Evolutionary conservation across 2,888 invertebrate genomes (phyloP), one percentile per base, ranked within the genome.

Genomic region (Sympetrum striolatum): DNA sequence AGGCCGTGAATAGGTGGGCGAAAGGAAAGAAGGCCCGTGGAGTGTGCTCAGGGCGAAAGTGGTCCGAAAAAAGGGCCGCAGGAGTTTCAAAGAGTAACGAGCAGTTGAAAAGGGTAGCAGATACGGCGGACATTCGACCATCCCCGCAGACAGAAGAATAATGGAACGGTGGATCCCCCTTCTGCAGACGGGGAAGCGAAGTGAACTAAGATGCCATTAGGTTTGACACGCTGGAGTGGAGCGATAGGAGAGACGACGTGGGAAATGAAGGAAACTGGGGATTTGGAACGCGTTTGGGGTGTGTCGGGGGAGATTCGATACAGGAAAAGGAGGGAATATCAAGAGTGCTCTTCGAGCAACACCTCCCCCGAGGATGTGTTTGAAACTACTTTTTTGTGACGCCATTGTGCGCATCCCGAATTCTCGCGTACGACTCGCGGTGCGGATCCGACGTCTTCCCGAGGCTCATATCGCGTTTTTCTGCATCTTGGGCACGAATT

Each of bases 181-280:
- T 18, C 5, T 12, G 64, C 64, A 22, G 25, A 3, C 64, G 64
- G 64, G 64, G 64, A 64, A 64, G 64, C n/a, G 64, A 64, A 25
- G 73, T 31, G 73, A 73, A 73, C 73, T 73, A 73, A 73, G 73
- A 73, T 73, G 31, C 73, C 73, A 73, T 73, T 73, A 73, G 73
- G 73, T 73, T 73, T 73, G 73, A 73, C 73, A 73, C 73, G 31
- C 73, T 73, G 79, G 90, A 44, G 91, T 92, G 92, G 91, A n/a
- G 91, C 91, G 91, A 92, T 91, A 58, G 90, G 80, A 37, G 73
- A 39, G 64, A 48, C 37, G 31, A 10, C 14, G 90, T 35, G 37
- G 81, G 37, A 37, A 39, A 44, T 12, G 81, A 37, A 10, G 81
- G 81, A 73, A 80, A 18, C 35, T 35, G 80, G 37, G 10, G 80